A percentile compares a stretch with the other conserved stretches of the same genome.
Evolutionary conservation across 2,113 vertebrate species (phyloP).

Genomic region (Orthochromis indermauri): DNA sequence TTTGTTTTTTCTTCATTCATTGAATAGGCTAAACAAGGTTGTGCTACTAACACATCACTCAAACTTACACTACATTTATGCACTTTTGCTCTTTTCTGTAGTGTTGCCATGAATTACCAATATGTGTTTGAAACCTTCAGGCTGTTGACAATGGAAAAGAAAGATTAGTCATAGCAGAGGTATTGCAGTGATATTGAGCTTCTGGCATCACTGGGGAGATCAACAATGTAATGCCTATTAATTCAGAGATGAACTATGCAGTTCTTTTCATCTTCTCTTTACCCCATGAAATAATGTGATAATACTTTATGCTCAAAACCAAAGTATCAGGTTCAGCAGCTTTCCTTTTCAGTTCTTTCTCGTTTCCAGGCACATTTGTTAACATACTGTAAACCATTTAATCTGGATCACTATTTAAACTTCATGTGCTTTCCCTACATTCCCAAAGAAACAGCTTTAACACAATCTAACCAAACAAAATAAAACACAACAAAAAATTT

Average conservation of each 20-base stretch:
- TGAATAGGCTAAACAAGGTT: not conserved
- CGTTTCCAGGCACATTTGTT: not conserved
- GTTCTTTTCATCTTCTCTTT: conserved; percentile 11
- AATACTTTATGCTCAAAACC: not conserved
- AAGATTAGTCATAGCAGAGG: conserved; percentile 47
- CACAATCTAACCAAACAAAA: not conserved
- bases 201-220: conserved; percentile 21
- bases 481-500: not conserved
- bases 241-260: conserved; percentile 8
- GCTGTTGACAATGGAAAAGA: conserved; percentile 7
- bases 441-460: not conserved
- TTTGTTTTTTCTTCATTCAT: not conserved
- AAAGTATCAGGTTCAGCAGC: not conserved
- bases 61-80: not conserved
- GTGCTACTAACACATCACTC: not conserved
- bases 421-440: not conserved
- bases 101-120: not conserved
- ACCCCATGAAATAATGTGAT: not conserved
- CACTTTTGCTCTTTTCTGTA: not conserved
- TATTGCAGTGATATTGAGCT: conserved; percentile 16
- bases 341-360: not conserved
- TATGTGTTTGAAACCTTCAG: not conserved
- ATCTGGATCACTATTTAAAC: not conserved
- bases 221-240: conserved; percentile 25
- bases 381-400: not conserved